Evolutionary conservation across 2,113 vertebrate species (phyloP).

Genomic region (Cheilinus undulatus): DNA sequence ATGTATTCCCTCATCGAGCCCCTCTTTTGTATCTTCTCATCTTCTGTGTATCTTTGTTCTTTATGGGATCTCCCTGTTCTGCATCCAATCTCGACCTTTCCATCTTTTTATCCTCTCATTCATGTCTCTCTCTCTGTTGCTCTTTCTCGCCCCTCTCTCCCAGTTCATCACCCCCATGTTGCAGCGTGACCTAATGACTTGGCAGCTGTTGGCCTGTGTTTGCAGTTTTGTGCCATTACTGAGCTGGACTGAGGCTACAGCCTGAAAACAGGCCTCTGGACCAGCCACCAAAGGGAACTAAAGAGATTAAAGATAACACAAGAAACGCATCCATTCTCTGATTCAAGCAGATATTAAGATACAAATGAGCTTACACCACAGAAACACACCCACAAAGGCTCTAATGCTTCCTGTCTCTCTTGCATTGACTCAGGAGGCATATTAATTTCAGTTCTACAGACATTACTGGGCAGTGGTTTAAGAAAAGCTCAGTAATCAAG

Average conservation of each 20-base stretch:
- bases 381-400: not conserved
- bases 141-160: not conserved
- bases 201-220: conserved; percentile 68
- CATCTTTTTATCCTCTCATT: not conserved
- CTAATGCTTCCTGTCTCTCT: not conserved
- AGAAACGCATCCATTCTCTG: not conserved
- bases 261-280: conserved; percentile 26
- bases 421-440: conserved; percentile 9
- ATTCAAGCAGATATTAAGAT: not conserved
- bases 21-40: not conserved
- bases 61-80: not conserved
- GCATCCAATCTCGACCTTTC: not conserved
- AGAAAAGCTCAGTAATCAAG: conserved; percentile 18
- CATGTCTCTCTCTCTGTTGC: not conserved
- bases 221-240: conserved; percentile 58
- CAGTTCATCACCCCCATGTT: conserved; percentile 53
- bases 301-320: not conserved
- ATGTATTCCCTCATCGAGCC: not conserved
- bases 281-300: conserved; percentile 18
- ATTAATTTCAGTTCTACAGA: conserved; percentile 35
- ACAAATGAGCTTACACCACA: not conserved
- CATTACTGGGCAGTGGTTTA: conserved; percentile 35
- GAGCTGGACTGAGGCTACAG: conserved; percentile 19
- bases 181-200: conserved; percentile 68
- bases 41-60: not conserved